phyloP scores from a whole-genome alignment of 2,797 vertebrate genomes.

The Psittacula derbiana region DNA sequence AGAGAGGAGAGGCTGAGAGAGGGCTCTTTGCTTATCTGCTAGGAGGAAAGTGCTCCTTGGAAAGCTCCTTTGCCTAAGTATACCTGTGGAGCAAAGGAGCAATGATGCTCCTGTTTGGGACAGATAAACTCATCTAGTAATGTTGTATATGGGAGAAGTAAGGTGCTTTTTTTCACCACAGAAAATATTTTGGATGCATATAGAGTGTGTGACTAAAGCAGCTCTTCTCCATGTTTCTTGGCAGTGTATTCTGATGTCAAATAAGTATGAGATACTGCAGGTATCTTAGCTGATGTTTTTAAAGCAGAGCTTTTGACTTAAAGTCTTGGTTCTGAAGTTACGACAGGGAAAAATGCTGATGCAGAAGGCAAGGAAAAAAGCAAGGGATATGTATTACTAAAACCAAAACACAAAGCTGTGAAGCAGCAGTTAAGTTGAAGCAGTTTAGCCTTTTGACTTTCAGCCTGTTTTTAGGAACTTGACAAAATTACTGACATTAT shows the following conservation, averaged over 20 bases:
- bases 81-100: background rate
- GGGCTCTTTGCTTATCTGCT: background rate
- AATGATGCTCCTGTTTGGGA: background rate
- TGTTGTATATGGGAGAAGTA: background rate
- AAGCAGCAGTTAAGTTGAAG: background rate
- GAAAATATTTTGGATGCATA: background rate
- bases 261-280: background rate
- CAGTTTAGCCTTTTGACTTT: background rate
- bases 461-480: background rate
- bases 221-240: background rate
- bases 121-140: background rate
- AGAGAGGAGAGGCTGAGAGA: background rate
- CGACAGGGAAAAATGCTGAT: background rate
- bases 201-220: background rate
- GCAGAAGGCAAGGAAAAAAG: background rate
- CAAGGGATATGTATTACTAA: background rate
- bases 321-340: background rate
- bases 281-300: background rate
- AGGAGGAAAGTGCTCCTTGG: background rate
- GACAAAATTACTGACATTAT: background rate
- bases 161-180: fast-evolving
- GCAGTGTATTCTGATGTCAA: background rate
- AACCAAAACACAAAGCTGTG: background rate
- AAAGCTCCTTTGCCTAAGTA: background rate
- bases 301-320: background rate